Evolutionary conservation across 2,113 vertebrate species (phyloP).

Genomic region (Fregetta grallaria): DNA sequence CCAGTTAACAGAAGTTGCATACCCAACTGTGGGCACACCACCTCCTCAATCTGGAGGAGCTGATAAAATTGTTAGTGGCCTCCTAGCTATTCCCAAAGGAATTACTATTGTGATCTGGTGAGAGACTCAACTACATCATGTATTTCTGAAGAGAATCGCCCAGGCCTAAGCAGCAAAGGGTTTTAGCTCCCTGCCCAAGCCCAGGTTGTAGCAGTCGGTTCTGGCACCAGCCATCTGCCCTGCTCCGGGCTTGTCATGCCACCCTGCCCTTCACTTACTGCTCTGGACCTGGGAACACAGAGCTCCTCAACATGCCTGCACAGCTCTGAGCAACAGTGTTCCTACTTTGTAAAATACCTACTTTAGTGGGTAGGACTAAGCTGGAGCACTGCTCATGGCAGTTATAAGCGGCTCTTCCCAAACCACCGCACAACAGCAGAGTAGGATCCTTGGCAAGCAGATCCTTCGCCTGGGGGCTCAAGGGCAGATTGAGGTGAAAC

Average conservation of each 20-base stretch:
- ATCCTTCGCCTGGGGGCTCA: neutral
- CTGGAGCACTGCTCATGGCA: neutral
- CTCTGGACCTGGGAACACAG: neutral
- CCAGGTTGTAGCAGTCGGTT: neutral
- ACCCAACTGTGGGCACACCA: neutral
- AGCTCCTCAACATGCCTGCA: neutral
- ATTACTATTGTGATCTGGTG: neutral
- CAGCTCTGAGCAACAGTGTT: neutral
- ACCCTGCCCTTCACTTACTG: neutral
- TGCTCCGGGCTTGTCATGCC: neutral
- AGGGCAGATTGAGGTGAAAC: neutral
- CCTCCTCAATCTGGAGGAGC: neutral
- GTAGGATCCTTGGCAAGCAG: neutral
- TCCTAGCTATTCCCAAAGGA: neutral
- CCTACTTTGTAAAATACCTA: neutral
- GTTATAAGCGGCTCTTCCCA: neutral
- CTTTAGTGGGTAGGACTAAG: neutral
- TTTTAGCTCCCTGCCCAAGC: neutral
- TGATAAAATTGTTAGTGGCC: neutral
- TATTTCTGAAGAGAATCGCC: neutral
- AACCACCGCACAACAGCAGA: neutral
- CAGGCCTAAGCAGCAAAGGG: neutral
- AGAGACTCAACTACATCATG: neutral
- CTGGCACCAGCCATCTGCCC: neutral
- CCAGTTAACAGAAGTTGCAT: neutral